Base-by-base conservation (phyloP, 2,888 invertebrate genomes). In the Torymus auratus region DNA sequence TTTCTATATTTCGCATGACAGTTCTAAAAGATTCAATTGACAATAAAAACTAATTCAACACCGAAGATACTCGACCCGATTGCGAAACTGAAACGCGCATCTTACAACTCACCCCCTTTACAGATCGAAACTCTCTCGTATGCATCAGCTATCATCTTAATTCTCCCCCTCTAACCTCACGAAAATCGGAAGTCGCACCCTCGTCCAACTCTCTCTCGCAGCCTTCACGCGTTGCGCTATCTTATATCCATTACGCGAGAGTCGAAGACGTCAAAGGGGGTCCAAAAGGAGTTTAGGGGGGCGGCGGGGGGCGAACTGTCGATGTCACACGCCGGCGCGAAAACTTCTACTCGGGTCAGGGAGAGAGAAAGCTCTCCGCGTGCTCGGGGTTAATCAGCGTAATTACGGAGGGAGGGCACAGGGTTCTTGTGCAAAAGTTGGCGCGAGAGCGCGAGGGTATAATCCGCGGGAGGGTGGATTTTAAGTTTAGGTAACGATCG, bases 341-440 rank as follows among this genome's bases (percentile, higher is more conserved):
- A 70, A 77, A 70, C 64, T 70, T 70, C 56, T n/a, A 41, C 41
- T 41, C n/a, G 61, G 52, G 61, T 71, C 71, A 71, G 56, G 56
- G 7, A 41, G 41, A 41, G 41, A 41, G 41, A 41, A 41, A 41
- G 71, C 28, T 64, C n/a, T 28, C 14, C 52, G 41, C 15, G n/a
- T 15, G 67, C 23, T 62, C 62, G 68, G 53, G 74, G 73, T 79
- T 74, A 62, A 79, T 79, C 79, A 79, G 56, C 41, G 69, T 74
- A 69, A 69, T 64, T 74, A 74, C 62, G 13, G n/a, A 15, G 52
- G 17, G 41, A 0, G n/a, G 53, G 62, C 14, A 53, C 7, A 12
- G 23, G 23, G 52, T 56, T 72, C 71, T 23, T n/a, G 56, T 10
- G 55, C 23, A 12, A 61, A 75, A 75, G 20, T 77, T 77, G 41